A percentile compares a stretch with the other conserved stretches of the same genome.
phyloP scores from a whole-genome alignment of 2,797 vertebrate species.

The Spinus olivaceus region DNA sequence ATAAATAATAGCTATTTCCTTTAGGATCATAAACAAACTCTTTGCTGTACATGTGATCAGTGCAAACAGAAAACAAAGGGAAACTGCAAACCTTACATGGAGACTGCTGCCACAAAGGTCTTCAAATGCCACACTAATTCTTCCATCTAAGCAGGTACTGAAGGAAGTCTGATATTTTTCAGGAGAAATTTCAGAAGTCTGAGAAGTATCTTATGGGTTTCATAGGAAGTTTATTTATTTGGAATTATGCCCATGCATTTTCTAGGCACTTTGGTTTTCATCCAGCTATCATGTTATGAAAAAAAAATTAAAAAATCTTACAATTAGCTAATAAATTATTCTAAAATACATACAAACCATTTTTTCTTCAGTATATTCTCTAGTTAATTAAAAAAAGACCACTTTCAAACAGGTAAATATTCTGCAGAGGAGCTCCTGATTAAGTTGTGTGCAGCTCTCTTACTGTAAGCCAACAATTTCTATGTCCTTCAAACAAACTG shows the following conservation, averaged over 20 bases:
- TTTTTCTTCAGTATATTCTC: neutral
- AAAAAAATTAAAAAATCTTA: neutral
- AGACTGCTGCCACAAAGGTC: neutral
- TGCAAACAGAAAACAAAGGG: neutral
- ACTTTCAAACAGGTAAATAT: neutral
- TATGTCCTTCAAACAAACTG: neutral
- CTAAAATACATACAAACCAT: neutral
- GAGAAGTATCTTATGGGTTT: neutral
- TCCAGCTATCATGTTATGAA: neutral
- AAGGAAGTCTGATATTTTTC: neutral
- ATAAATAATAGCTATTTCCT: neutral
- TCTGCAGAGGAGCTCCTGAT: neutral
- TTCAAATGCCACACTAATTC: neutral
- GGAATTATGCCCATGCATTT: neutral
- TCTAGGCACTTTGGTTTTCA: neutral
- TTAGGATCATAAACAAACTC: neutral
- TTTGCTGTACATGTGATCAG: fast-evolving
- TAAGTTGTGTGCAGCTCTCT: neutral
- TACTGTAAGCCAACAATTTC: neutral
- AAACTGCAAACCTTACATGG: neutral
- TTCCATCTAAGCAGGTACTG: neutral
- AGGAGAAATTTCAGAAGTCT: neutral
- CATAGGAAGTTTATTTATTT: neutral
- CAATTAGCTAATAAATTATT: neutral
- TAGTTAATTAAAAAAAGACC: neutral